Evolutionary conservation across 2,888 invertebrate genomes (phyloP), one percentile per base, ranked within the genome.

Genomic region (Pheosia tremula): DNA sequence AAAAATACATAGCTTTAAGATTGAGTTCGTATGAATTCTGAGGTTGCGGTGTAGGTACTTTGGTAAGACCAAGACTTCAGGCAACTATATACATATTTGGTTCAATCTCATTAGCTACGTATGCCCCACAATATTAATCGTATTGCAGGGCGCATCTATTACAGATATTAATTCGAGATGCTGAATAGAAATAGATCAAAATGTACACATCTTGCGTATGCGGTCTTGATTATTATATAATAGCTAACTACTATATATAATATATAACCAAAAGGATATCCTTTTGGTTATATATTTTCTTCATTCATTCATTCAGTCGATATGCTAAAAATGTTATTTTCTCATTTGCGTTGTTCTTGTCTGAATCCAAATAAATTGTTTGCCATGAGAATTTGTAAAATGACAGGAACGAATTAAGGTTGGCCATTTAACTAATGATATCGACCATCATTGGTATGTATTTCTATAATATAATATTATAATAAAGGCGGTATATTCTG

Each of bases 111-210:
- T 76, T 72, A 77, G 62, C 67, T 60, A 58, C 52, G 56, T 74
- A 59, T 60, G 60, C 56, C 62, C 57, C 53, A 56, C 57, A 65
- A 74, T 74, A 69, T 57, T 66, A 71, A 68, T 69, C 65, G 68
- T 67, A 59, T 65, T 67, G 63, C 72, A 68, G 71, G 66, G 62
- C 67, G 67, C 78, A 77, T 79, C 73, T 77, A 81, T 80, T 77
- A 77, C 67, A 56, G 61, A 69, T 75, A 81, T 77, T 74, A 68
- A 75, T 81, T 77, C 68, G 71, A 69, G 67, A 62, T 61, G 69
- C 62, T 59, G 69, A 69, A 65, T 80, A 75, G 69, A 84, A 85
- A 85, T 84, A 85, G 82, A 81, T 75, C 66, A 66, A 69, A 79
- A 77, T 67, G 75, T 74, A 73, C 72, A 67, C 74, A 67, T 62